These are phyloP conservation scores for Archocentrus centrarchus DNA, from an alignment of 2,113 vertebrate genomes.

Conservation along the genomic window DNA sequence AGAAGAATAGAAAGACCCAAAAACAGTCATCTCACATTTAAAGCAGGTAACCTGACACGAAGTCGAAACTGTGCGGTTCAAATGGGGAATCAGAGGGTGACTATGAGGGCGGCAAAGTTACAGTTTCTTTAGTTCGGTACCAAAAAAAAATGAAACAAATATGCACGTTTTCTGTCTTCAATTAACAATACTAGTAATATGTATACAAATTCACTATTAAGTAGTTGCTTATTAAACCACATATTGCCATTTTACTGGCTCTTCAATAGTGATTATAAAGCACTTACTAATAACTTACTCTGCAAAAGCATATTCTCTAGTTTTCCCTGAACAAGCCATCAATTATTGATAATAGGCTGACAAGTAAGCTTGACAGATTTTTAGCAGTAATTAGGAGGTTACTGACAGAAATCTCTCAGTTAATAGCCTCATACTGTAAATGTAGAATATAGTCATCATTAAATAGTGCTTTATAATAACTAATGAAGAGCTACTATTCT, in stretches of 20 bases:
- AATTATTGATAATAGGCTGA: neutral
- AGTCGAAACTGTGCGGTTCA: constrained; percentile 46
- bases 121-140: constrained; percentile 15
- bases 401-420: neutral
- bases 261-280: neutral
- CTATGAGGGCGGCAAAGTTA: constrained; percentile 16
- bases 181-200: neutral
- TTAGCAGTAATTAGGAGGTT: neutral
- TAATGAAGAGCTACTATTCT: neutral
- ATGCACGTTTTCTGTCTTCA: neutral
- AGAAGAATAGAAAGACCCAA: constrained; percentile 7
- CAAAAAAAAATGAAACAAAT: constrained; percentile 24
- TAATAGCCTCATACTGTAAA: neutral
- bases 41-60: neutral
- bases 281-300: neutral
- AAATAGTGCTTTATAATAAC: no score
- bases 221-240: neutral
- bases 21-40: neutral
- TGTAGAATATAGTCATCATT: neutral
- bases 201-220: neutral
- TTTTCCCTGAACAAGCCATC: neutral
- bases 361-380: neutral
- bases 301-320: neutral
- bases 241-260: neutral
- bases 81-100: constrained; percentile 16